Percentiles rank a stretch among this genome's conserved stretches.
Evolutionary conservation across 2,888 invertebrate genomes (phyloP).

Genomic region (Erpobdella octoculata): DNA sequence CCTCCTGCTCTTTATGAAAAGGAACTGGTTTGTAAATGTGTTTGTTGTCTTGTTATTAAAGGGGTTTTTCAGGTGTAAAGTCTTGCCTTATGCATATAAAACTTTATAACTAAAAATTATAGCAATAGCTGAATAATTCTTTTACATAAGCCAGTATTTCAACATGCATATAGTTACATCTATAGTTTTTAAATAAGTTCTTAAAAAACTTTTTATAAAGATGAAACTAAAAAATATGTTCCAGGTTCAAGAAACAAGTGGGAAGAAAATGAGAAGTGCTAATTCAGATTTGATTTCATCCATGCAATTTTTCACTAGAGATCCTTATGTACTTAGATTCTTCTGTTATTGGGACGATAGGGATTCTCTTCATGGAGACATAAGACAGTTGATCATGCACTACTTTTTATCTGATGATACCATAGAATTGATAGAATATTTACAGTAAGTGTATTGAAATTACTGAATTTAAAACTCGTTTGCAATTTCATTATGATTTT

Average conservation of each 20-base stretch:
- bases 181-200: not conserved
- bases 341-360: conserved; percentile 84
- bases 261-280: not conserved
- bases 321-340: conserved; percentile 54
- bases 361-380: conserved; percentile 66
- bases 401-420: conserved; percentile 82
- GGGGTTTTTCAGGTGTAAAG: too few species aligned
- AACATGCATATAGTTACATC: not conserved
- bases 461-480: not conserved
- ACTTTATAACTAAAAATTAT: too few species aligned
- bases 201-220: not conserved
- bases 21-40: not conserved
- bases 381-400: conserved; percentile 72
- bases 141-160: not conserved
- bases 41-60: too few species aligned
- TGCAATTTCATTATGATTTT: too few species aligned
- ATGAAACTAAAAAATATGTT: too few species aligned
- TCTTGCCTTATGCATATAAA: too few species aligned
- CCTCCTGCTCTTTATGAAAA: conserved; percentile 3
- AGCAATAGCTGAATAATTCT: not conserved
- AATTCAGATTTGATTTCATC: not conserved
- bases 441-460: conserved; percentile 41
- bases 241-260: conserved; percentile 14
- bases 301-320: conserved; percentile 21
- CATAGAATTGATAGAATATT: conserved; percentile 75